phyloP scores from a whole-genome alignment of 2,113 vertebrate species.

The Nibea albiflora region DNA sequence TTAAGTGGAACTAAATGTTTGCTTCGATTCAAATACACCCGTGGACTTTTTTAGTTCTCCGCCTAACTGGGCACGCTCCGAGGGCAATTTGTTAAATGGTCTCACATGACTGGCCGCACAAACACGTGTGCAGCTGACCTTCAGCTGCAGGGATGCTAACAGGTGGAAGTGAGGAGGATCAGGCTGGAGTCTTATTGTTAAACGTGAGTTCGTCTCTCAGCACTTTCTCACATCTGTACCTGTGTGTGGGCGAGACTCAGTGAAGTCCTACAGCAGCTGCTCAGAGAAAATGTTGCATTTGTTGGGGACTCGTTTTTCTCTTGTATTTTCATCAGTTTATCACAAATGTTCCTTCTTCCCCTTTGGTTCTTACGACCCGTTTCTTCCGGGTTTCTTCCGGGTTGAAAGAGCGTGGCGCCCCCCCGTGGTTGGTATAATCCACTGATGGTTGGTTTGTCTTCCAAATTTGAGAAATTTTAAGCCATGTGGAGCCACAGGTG shows the following conservation, averaged over 20 bases:
- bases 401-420: too few species aligned
- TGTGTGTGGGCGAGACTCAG: background rate
- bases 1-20: background rate
- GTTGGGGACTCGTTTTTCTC: background rate
- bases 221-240: background rate
- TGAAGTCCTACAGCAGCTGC: background rate
- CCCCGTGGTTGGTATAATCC: too few species aligned
- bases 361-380: too few species aligned
- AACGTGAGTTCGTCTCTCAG: background rate
- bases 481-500: too few species aligned
- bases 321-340: too few species aligned
- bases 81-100: slow-evolving; percentile 17
- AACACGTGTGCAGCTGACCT: too few species aligned
- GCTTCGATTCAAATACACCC: background rate
- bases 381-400: too few species aligned
- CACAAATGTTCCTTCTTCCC: too few species aligned
- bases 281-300: too few species aligned
- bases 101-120: slow-evolving; percentile 2
- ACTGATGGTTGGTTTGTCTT: too few species aligned
- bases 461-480: too few species aligned
- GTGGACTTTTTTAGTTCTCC: background rate
- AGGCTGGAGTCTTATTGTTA: background rate
- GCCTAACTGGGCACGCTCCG: background rate
- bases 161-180: background rate
- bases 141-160: background rate